Conservation (phyloP, 2,888 invertebrate genomes). For the Drosophila meridiana region DNA sequence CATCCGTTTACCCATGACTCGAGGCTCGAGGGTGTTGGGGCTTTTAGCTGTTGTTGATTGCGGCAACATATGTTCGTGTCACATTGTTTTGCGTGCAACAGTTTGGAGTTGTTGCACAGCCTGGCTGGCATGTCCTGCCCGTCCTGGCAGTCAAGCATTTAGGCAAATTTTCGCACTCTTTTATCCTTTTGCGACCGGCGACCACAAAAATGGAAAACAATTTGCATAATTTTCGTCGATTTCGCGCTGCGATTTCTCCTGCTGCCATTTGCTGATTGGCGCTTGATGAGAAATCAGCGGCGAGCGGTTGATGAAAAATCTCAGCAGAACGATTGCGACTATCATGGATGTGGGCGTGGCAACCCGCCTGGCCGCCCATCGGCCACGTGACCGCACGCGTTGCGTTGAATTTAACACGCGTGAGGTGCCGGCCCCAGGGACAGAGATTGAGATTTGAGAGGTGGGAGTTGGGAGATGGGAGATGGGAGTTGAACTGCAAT, state of each 20-base stretch:
- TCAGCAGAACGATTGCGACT: constrained; percentile 65
- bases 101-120: constrained; percentile 45
- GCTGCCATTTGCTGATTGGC: constrained; percentile 48
- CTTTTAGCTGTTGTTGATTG: constrained; percentile 52
- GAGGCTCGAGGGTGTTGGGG: constrained; percentile 7
- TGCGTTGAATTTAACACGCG: constrained; percentile 76
- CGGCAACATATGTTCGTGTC: constrained; percentile 76
- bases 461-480: constrained; percentile 8
- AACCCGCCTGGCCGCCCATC: constrained; percentile 14
- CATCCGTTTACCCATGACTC: constrained; percentile 11
- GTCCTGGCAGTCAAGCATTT: constrained; percentile 67
- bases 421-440: constrained; percentile 61
- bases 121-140: constrained; percentile 34
- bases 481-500: constrained; percentile 33
- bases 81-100: constrained; percentile 63
- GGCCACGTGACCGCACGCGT: constrained; percentile 78
- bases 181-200: constrained; percentile 19
- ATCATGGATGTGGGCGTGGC: constrained; percentile 75
- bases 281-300: constrained; percentile 43
- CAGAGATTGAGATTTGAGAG: constrained; percentile 27
- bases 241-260: constrained; percentile 56
- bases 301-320: constrained; percentile 44
- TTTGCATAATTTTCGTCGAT: constrained; percentile 77
- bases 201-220: constrained; percentile 54
- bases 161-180: constrained; percentile 81